Base-by-base conservation (phyloP, 2,113 vertebrate species). In the Larimichthys crocea region DNA sequence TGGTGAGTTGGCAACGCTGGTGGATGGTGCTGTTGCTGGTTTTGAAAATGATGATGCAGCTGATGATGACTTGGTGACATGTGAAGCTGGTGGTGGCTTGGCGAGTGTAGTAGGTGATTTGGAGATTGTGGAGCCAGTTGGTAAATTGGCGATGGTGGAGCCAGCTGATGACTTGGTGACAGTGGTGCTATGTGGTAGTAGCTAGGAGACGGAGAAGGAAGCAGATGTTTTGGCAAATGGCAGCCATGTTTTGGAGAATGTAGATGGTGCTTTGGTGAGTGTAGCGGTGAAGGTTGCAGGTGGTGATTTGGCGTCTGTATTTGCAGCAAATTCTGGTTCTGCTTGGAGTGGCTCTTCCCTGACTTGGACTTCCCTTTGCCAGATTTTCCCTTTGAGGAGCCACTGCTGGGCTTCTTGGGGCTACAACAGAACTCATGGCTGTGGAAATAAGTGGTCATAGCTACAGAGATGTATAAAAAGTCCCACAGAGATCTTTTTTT, bases 381-480 rank as follows among this genome's bases (percentile, higher is more conserved):
- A 15, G 87, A 86, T 76, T 92, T 93, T 14, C 85, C 35, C 61
- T 91, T 93, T 0, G 76, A 16, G n/a, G 86, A 61, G 31, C 86
- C 86, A 50, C 81, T 83, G 66, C 86, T 90, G 53, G 85, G 91
- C 74, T 92, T 95, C 83, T 94, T 92, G 17, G 93, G 72, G 76
- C 91, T 91, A 70, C 92, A 92, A 76, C 93, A 94, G 87, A 94
- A 93, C 61, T 96, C 94, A 81, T 95, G 93, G 76, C 88, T 95
- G 77, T 94, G 92, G 82, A 91, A 95, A 84, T 94, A 94, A 69
- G 93, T 91, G 42, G 90, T 94, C 95, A 96, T 96, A 60, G 67
- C 81, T 79, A 22, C 31, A 59, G 78, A 66, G 2, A 72, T 57
- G 7, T 61, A 44, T 20, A 53, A 56, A 74, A 59, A 44, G 29